Base-by-base conservation (phyloP, 2,888 invertebrate species). In the Rhopalosiphum nymphaeae region DNA sequence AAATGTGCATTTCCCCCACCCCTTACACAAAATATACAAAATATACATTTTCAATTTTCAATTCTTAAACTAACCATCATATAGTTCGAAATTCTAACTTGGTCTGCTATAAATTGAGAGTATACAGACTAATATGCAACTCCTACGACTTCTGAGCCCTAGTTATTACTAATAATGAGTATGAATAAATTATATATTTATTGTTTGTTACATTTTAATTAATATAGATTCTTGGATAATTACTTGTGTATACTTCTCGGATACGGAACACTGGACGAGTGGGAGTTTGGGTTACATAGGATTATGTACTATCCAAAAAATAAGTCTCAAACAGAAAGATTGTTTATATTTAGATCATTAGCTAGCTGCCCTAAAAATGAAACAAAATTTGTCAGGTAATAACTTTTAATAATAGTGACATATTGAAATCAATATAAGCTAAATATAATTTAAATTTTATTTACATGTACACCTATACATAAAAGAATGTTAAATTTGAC, bases 171-270 rank as follows among this genome's bases (percentile, higher is more conserved):
- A 78, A 78, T 78, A 5, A 36, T 16, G 21, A 16, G 56, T 25
- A 88, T 89, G 78, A 86, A 44, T 90, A 57, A n/a, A 56, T 42
- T 44, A n/a, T 53, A 42, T 26, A 53, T 53, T 53, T 91, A 61
- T 57, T 46, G 49, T 86, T 29, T 42, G 4, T 91, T 26, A 94
- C 49, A 44, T 25, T 67, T 36, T 57, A 36, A 26, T 88, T 29
- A 49, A 36, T 61, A 29, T n/a, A 98, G 98, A 13, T 97, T 98
- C 91, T 97, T 97, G 42, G 97, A 97, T 96, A 97, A 97, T 95
- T 97, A 97, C 96, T 97, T 98, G 95, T 98, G 98, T 95, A 98
- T 98, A 1, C 98, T 98, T 0, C 98, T 98, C 96, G 97, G 97
- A 96, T 98, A 98, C 97, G 98, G 98, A 0, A 97, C 97, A 0